Conservation (phyloP, 2,797 vertebrate genomes). For the Rallus crepitans region DNA sequence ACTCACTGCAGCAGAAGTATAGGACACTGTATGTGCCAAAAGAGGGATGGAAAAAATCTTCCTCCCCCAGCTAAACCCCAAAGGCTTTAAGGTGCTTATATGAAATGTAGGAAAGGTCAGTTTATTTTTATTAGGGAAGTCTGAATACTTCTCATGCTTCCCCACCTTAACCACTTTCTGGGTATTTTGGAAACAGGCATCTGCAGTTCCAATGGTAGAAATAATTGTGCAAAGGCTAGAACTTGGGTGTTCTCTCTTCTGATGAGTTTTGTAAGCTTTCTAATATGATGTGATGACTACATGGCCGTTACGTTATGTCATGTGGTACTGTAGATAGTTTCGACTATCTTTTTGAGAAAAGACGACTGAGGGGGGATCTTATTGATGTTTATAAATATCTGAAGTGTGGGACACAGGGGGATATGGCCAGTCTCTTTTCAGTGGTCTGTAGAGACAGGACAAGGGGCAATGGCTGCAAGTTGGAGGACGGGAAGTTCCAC, state of each 20-base stretch:
- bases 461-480: no score
- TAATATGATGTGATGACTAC: not conserved
- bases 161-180: not conserved
- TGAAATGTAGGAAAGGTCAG: not conserved
- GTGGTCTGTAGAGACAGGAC: no score
- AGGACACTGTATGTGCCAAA: not conserved
- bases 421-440: no score
- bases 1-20: not conserved
- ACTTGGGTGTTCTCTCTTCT: not conserved
- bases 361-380: no score
- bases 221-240: not conserved
- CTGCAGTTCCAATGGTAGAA: not conserved
- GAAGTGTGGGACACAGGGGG: no score
- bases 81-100: not conserved
- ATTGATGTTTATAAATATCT: no score
- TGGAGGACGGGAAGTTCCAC: no score
- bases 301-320: accelerated
- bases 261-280: not conserved
- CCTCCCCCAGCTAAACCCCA: not conserved
- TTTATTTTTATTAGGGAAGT: not conserved
- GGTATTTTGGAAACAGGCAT: not conserved
- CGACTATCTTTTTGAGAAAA: no score
- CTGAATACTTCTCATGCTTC: not conserved
- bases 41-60: not conserved
- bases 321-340: not conserved